Conservation (phyloP, 1,140 invertebrate species). For the Eupeodes corollae region DNA sequence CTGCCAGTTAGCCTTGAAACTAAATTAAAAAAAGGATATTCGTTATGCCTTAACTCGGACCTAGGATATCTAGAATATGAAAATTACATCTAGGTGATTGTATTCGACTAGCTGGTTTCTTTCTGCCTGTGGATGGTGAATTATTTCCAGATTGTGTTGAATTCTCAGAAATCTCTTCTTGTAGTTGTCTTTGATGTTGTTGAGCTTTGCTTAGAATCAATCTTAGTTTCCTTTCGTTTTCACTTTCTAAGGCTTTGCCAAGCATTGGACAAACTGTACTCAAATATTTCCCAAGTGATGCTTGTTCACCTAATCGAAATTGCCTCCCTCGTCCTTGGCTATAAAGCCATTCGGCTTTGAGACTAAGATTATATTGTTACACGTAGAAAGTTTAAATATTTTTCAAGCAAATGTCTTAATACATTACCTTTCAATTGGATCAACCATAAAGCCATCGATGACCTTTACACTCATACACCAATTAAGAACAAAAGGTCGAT, state of each 20-base stretch:
- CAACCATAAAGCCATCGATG: slow-evolving; percentile 78
- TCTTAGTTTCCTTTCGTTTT: slow-evolving; percentile 73
- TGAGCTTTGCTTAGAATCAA: slow-evolving; percentile 80
- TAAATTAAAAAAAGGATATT: slow-evolving; percentile 13
- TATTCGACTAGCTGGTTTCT: slow-evolving; percentile 32
- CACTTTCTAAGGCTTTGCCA: slow-evolving; percentile 62
- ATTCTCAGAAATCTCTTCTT: slow-evolving; percentile 47
- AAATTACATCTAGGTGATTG: slow-evolving; percentile 33
- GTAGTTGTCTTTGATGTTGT: slow-evolving; percentile 73
- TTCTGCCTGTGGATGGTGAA: slow-evolving; percentile 30
- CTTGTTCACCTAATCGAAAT: slow-evolving; percentile 74
- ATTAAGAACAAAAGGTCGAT: slow-evolving; percentile 83
- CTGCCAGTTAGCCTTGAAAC: slow-evolving; percentile 39
- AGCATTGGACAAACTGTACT: slow-evolving; percentile 63
- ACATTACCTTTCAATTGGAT: slow-evolving; percentile 74
- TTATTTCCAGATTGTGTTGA: slow-evolving; percentile 29
- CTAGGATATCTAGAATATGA: neutral
- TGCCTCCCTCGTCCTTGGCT: slow-evolving; percentile 82
- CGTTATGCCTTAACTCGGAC: neutral
- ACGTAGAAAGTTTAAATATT: slow-evolving; percentile 1
- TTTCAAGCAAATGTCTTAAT: neutral
- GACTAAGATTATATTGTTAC: slow-evolving; percentile 42
- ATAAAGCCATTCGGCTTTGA: slow-evolving; percentile 91
- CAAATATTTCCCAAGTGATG: slow-evolving; percentile 69
- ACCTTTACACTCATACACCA: slow-evolving; percentile 81